Evolutionary conservation across 2,797 vertebrate species (phyloP), one percentile per base, ranked within the genome.

Genomic region (Australoheros facetus): DNA sequence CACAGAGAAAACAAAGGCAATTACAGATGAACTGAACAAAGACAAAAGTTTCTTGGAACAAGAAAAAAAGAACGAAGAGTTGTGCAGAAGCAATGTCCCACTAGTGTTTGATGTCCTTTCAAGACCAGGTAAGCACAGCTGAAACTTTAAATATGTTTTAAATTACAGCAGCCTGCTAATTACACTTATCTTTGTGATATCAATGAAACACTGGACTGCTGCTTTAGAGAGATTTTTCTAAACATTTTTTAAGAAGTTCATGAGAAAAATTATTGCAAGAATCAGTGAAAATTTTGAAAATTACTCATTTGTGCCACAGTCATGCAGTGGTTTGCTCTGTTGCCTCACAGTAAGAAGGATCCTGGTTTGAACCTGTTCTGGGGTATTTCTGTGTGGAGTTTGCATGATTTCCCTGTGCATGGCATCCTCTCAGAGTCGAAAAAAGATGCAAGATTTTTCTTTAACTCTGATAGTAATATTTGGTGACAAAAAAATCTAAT

Each of bases 71-170:
- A 80, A 87, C n/a, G 0, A 1, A 14, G 1, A 73, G 3, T 45
- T 4, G 8, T 87, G 66, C 77, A 79, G 17, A 76, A 1, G 1
- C 4, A 1, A 1, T 1, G 1, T 64, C 0, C 0, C 32, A 13
- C 0, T 11, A 1, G 0, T 12, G 0, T 6, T 30, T 4, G 39
- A 79, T 1, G 0, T 12, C 1, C 4, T 84, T 66, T 75, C 34
- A 45, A 71, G 23, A 45, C 0, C 87, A 87, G 85, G 87, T 89
- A 19, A 84, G 58, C 45, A 32, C 13, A 57, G 4, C 19, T 60
- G 12, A 79, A 73, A 58, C 9, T 56, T 9, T 60, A 26, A 17
- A 1, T 1, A 32, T 16, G 12, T 39, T 71, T 54, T 28, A n/a
- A 5, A 53, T 54, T 53, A 75, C n/a, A 66, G 30, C 14, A 75